Percentiles rank a stretch among this genome's conserved stretches.
phyloP scores from a whole-genome alignment of 2,888 invertebrate species.

The Deilephila porcellus region DNA sequence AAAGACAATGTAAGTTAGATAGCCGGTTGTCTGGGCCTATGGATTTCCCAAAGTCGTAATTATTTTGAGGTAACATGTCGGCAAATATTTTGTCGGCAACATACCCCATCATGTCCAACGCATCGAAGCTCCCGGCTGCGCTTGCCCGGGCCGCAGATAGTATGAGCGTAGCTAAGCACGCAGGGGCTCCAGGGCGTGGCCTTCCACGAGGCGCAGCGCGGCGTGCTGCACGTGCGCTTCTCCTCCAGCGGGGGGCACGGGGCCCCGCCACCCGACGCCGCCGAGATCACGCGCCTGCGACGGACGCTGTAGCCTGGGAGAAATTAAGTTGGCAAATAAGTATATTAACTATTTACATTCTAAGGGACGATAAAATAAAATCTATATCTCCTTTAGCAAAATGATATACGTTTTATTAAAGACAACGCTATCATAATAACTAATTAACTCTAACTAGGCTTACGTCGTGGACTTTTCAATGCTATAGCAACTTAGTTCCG shows the following conservation, averaged over 20 bases:
- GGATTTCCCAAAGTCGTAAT: too few relatives aligned
- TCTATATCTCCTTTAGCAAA: too few relatives aligned
- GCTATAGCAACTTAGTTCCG: too few relatives aligned
- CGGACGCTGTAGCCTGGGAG: conserved; percentile 76
- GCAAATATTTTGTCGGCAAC: not conserved
- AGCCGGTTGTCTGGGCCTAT: too few relatives aligned
- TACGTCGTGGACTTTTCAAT: too few relatives aligned
- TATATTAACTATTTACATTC: too few relatives aligned
- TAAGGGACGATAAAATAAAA: too few relatives aligned
- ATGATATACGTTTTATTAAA: too few relatives aligned
- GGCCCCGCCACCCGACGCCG: conserved; percentile 80
- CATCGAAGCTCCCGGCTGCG: conserved; percentile 84
- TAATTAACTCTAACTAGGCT: too few relatives aligned
- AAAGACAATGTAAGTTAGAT: too few relatives aligned
- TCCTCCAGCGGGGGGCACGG: conserved; percentile 82
- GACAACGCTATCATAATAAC: not conserved
- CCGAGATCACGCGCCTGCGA: conserved; percentile 74
- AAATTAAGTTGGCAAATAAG: not conserved
- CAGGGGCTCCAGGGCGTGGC: conserved; percentile 83
- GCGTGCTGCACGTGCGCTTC: conserved; percentile 81
- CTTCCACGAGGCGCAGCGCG: conserved; percentile 82
- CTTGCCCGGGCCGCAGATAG: conserved; percentile 85
- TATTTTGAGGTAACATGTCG: too few relatives aligned
- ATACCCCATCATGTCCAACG: conserved; percentile 81
- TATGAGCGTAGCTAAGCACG: conserved; percentile 70